Conservation (phyloP, 64 coral and sea anemone species). For the Porites australiensis region DNA sequence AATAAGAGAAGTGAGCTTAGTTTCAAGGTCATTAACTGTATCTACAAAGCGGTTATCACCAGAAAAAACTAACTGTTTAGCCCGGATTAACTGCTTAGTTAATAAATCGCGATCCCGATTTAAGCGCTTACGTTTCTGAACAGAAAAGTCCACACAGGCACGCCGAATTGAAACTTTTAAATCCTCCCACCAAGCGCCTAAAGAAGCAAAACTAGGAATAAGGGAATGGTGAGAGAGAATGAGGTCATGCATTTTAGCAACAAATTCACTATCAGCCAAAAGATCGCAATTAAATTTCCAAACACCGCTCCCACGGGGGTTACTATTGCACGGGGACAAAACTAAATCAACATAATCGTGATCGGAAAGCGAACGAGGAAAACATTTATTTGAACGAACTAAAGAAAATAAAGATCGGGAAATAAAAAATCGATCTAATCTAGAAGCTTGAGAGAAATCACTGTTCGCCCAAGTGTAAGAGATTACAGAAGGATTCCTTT, state of each 20-base stretch:
- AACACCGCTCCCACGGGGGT: neutral
- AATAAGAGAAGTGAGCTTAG: neutral
- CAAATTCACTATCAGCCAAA: neutral
- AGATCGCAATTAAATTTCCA: conserved; percentile 52
- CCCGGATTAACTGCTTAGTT: neutral
- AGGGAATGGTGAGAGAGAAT: neutral
- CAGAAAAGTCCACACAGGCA: neutral
- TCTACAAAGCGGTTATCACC: neutral
- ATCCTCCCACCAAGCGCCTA: conserved; percentile 59
- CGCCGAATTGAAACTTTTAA: conserved; percentile 6
- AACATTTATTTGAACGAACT: neutral
- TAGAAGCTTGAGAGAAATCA: neutral
- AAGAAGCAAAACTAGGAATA: neutral
- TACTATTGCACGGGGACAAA: neutral
- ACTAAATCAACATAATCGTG: neutral
- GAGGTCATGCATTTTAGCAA: neutral
- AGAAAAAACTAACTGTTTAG: neutral
- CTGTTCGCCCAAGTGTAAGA: conserved; percentile 23
- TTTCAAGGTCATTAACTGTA: neutral
- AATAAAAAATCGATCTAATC: conserved; percentile 4
- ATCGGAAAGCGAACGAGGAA: conserved; percentile 13
- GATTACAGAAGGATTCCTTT: neutral
- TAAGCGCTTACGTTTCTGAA: neutral
- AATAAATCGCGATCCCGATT: neutral
- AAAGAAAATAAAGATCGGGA: neutral